phyloP scores from a whole-genome alignment of 2,113 vertebrate genomes.

The Gymnocephalus cernua region DNA sequence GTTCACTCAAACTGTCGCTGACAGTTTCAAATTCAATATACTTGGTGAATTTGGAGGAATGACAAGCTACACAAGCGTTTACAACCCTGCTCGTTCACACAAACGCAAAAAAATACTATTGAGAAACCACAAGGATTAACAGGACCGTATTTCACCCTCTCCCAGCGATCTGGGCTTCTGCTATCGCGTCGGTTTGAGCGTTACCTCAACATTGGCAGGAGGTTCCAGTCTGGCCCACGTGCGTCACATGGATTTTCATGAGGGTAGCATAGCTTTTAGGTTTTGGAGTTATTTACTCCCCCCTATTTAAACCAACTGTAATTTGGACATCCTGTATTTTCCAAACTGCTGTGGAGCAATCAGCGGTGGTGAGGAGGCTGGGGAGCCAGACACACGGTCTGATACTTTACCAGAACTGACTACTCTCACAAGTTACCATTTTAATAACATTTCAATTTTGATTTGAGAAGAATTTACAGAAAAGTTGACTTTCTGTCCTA shows the following conservation, averaged over 20 bases:
- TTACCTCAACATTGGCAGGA: slow-evolving; percentile 30
- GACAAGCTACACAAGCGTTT: not conserved
- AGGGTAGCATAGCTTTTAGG: slow-evolving; percentile 36
- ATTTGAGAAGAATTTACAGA: not conserved
- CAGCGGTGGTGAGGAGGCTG: slow-evolving; percentile 60
- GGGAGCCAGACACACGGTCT: slow-evolving; percentile 74
- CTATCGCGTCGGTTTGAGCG: not conserved
- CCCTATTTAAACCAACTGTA: slow-evolving; percentile 64
- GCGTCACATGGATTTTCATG: slow-evolving; percentile 32
- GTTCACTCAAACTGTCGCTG: slow-evolving; percentile 38
- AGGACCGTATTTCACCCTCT: slow-evolving; percentile 15
- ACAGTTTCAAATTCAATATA: slow-evolving; percentile 43
- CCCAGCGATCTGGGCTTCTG: slow-evolving; percentile 10
- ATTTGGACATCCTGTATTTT: slow-evolving; percentile 77
- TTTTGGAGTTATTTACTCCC: slow-evolving; percentile 44
- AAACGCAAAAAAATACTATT: slow-evolving; percentile 43
- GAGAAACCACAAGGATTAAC: slow-evolving; percentile 31
- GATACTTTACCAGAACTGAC: slow-evolving; percentile 9
- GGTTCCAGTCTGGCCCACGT: slow-evolving; percentile 3
- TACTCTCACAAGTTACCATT: not conserved
- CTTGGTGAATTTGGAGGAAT: slow-evolving; percentile 14
- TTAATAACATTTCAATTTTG: not conserved
- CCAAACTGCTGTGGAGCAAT: slow-evolving; percentile 71
- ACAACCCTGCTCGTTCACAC: slow-evolving; percentile 49
- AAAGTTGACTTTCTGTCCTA: not conserved